Percentiles rank a stretch among this genome's conserved stretches.
Conservation (phyloP, 2,888 invertebrate genomes). For the Calliphora vomitoria region DNA sequence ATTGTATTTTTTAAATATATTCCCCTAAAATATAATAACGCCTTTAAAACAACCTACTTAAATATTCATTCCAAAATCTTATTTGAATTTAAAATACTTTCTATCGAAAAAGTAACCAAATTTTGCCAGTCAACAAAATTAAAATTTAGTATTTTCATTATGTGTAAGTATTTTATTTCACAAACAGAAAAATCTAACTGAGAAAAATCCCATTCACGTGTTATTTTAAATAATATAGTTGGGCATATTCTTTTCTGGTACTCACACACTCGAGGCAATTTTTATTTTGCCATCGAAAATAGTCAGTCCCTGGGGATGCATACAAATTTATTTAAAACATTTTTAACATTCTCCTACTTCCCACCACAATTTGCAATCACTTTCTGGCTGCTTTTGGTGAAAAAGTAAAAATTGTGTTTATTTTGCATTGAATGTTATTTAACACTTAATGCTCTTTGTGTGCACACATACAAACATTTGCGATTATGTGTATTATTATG, state of each 20-base stretch:
- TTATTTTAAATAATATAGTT: conserved; percentile 7
- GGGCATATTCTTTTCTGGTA: neutral
- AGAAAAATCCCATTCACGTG: neutral
- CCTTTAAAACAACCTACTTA: neutral
- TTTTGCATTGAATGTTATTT: conserved; percentile 51
- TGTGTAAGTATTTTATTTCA: neutral
- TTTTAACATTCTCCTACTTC: neutral
- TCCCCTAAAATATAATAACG: neutral
- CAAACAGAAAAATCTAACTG: neutral
- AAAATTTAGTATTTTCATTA: conserved; percentile 6
- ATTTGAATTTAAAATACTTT: neutral
- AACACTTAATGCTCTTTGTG: conserved; percentile 48
- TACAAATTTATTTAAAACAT: conserved; percentile 44
- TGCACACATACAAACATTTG: neutral
- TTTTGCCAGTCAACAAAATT: neutral
- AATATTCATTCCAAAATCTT: neutral
- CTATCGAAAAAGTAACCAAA: neutral
- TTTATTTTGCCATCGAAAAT: conserved; percentile 23
- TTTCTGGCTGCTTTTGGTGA: neutral
- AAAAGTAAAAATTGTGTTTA: conserved; percentile 32
- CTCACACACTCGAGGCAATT: conserved; percentile 1
- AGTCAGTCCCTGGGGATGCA: conserved; percentile 34
- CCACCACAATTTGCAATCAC: neutral
- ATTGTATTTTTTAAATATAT: neutral
- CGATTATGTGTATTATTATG: neutral